Evolutionary conservation across 2,113 vertebrate species (phyloP), one percentile per base, ranked within the genome.

Genomic region (Chauna torquata): DNA sequence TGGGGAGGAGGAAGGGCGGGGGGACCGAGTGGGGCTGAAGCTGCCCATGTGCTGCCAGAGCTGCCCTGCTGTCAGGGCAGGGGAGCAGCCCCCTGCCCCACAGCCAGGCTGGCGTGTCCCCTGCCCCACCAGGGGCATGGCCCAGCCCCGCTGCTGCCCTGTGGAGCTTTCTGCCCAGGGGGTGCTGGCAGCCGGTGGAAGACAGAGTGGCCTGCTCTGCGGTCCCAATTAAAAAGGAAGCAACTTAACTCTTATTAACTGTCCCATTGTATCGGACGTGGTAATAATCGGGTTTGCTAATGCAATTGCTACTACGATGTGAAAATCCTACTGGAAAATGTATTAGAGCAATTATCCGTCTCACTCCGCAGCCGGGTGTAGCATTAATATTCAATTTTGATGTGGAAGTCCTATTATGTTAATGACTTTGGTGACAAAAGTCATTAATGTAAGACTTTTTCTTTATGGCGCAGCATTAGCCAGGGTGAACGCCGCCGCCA

Each of bases 371-470:
- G 96, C 95, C 97, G 93, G 92, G 95, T 81, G 91, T 71, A 90
- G 95, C 88, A 91, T 97, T 97, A 97, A 97, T 96, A 97, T 97
- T 97, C 97, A 95, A 94, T 96, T 97, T 96, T 95, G 96, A 95
- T 85, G 95, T 97, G 97, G 91, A 94, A 97, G 95, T 94, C 95
- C 96, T 96, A 96, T 97, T 97, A 97, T 95, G 96, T 96, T 97
- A 97, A 97, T 96, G 97, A 96, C 94, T 96, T 90, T 1, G 74
- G 93, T 97, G 96, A 97, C 97, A 61, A 61, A 61, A 61, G 58
- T 61, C 58, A n/a, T 61, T 61, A 61, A 61, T 61, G 58, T 61
- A 61, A 61, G 58, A 61, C 58, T 61, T 61, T 61, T 24, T 61
- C 58, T 61, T 36, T 61, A 34, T 61, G 58, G 58, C 34, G 22